Base-by-base conservation (phyloP, 2,888 invertebrate genomes). In the Hirtodrosophila cameraria region DNA sequence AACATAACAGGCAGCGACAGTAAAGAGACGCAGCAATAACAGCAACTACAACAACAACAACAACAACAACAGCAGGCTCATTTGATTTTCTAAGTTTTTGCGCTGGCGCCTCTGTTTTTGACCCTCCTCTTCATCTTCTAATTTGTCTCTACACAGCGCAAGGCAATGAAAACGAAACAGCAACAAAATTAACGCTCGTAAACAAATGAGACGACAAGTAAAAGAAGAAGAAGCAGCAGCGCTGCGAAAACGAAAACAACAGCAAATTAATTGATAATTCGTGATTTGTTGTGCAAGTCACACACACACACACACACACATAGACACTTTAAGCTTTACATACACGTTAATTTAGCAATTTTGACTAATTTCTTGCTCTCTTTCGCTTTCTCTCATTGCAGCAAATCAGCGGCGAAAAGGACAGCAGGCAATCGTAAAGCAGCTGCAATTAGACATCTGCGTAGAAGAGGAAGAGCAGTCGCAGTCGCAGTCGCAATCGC, bases 371-470 rank as follows among this genome's bases (percentile, higher is more conserved):
- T 57, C 13, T 48, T 50, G 50, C 12, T 72, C 39, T 64, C 23
- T 49, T 15, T 54, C 39, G 18, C 18, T 57, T 54, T 66, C 33
- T 64, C 45, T 87, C 70, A 45, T 88, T 88, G 12, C 85, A 88
- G 88, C 76, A 76, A 61, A 53, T 46, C 43, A 62, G 54, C 49
- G 45, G 59, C 64, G 48, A 88, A 67, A 88, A 88, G 64, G 77
- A 84, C 71, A 82, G 80, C 73, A 70, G 78, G 73, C 83, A 86
- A 67, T 80, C 79, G 65, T 82, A 84, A 83, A 70, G 70, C 50
- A 63, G 49, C 59, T 59, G 69, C 57, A 35, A 9, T 16, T 6
- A 23, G 30, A 46, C 35, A n/a, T n/a, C n/a, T n/a, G n/a, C n/a
- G n/a, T n/a, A n/a, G n/a, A n/a, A n/a, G n/a, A n/a, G n/a, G n/a